Evolutionary conservation across 2,797 vertebrate genomes (phyloP), one percentile per base, ranked within the genome.

Genomic region (Uromys caudimaculatus): DNA sequence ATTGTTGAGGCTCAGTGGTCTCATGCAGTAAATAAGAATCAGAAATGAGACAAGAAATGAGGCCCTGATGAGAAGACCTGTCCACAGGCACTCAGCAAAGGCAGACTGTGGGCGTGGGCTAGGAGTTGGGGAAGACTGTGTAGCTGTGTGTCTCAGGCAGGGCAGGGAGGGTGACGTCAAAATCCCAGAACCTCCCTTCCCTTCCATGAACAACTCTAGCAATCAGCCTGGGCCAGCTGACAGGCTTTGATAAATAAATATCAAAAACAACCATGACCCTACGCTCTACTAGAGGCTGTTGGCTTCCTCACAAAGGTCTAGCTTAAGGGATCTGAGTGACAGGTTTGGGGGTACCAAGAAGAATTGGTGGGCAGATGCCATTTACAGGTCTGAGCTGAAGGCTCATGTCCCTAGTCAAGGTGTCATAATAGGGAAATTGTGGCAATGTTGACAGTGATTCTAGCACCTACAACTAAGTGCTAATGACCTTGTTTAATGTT

Each of bases 231-330:
- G 17, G 64, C 86, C 84, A 82, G 95, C 93, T 97, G 95, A 69
- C 56, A 38, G 91, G 75, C 52, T 95, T 41, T 93, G 95, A 98
- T 98, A 97, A 97, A 60, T 17, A 44, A 79, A 8, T n/a, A 24
- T 64, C 64, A 82, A n/a, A 91, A 94, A 82, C 85, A 79, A 64
- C 85, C 94, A 79, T 78, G 76, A 29, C 67, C 64, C 69, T 69
- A 17, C 69, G 69, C 56, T 56, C 73, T 14, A 24, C 10, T 1
- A 17, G 47, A 71, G 86, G 38, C 41, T n/a, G 21, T 38, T 11
- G 32, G 17, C 64, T 71, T 32, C 62, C 78, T 71, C 5, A 4
- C 44, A n/a, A 32, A 29, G 21, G 4, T 3, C 58, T 17, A 23
- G 35, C 8, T 23, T n/a, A 23, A 64, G 29, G 54, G 24, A 62